These are phyloP conservation scores for Tetragonula carbonaria DNA, from an alignment of 2,888 invertebrate species.

Conservation along the genomic window DNA sequence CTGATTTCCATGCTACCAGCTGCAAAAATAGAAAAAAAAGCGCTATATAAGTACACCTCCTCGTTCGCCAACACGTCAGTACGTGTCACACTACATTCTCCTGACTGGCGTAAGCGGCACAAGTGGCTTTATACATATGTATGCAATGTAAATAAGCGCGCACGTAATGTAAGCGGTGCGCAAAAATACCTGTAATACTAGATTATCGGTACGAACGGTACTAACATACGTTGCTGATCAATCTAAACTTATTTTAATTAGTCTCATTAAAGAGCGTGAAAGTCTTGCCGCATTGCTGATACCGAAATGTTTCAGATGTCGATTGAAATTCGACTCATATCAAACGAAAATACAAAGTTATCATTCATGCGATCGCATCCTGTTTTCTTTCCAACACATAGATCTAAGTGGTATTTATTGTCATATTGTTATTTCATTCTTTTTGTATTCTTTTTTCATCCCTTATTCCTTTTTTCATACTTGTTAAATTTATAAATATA, in stretches of 20 bases:
- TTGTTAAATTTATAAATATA: background rate
- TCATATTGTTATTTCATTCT: background rate
- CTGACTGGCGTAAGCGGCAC: conserved; percentile 55
- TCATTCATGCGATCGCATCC: background rate
- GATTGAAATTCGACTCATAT: background rate
- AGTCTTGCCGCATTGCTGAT: background rate
- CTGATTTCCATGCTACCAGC: background rate
- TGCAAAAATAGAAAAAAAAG: conserved; percentile 35
- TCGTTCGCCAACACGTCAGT: conserved; percentile 36
- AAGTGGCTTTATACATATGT: conserved; percentile 61
- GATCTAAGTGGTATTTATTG: background rate
- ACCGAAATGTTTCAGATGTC: background rate
- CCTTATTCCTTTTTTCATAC: background rate
- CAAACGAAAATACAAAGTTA: background rate
- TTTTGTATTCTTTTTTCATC: background rate
- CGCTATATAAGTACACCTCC: conserved; percentile 25
- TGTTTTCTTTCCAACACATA: background rate
- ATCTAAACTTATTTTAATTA: background rate
- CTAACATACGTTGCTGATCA: background rate
- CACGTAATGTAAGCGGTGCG: conserved; percentile 35
- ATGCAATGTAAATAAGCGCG: conserved; percentile 57
- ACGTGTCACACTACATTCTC: conserved; percentile 54
- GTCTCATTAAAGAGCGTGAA: background rate
- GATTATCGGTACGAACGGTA: background rate
- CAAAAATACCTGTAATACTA: conserved; percentile 34